Evolutionary conservation across 2,888 invertebrate genomes (phyloP).

Genomic region (Drosophila rubida): DNA sequence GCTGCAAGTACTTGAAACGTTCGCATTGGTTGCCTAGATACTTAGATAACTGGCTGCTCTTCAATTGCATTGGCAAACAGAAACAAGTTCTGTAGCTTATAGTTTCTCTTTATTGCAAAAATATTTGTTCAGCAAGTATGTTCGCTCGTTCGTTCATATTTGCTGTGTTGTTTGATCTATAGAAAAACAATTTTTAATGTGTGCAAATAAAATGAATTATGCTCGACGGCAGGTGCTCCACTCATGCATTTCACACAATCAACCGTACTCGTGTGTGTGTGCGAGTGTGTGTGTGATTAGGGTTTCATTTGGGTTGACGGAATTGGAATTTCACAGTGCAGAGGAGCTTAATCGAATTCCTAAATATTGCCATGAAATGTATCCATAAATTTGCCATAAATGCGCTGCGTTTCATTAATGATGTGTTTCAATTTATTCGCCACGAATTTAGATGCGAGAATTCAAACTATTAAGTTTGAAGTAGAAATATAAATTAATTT

Average conservation of each 20-base stretch:
- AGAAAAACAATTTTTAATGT: conserved; percentile 62
- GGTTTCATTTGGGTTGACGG: neutral
- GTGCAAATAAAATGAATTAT: conserved; percentile 55
- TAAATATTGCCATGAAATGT: neutral
- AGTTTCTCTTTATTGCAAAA: conserved; percentile 61
- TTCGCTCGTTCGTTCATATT: conserved; percentile 47
- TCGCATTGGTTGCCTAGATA: conserved; percentile 42
- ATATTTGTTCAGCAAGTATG: conserved; percentile 65
- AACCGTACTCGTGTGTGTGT: neutral
- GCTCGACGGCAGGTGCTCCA: conserved; percentile 12
- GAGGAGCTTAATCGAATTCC: neutral
- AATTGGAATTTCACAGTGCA: neutral
- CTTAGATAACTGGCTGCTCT: conserved; percentile 28
- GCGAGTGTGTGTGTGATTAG: neutral
- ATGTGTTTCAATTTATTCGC: neutral
- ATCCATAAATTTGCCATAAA: neutral
- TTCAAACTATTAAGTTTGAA: too few relatives aligned
- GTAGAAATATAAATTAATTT: too few relatives aligned
- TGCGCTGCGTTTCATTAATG: neutral
- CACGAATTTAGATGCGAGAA: neutral
- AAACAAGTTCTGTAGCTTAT: conserved; percentile 38
- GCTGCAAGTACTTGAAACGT: conserved; percentile 23
- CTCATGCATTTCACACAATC: neutral
- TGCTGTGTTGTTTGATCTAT: conserved; percentile 52
- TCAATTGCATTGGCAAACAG: conserved; percentile 43